phyloP scores from a whole-genome alignment of 1,140 invertebrate species.

The Palaemon carinicauda region DNA sequence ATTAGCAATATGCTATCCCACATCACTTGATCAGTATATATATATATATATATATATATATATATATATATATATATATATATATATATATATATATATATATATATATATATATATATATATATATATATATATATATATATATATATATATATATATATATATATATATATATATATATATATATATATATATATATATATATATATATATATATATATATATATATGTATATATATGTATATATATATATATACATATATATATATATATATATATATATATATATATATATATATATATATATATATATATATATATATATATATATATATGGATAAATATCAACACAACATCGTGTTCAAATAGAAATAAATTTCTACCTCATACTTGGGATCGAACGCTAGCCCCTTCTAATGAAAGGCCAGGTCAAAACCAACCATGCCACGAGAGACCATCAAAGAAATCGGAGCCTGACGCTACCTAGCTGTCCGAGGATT shows the following conservation, averaged over 20 bases:
- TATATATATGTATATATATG: background rate
- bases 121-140: conserved; percentile 2
- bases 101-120: background rate
- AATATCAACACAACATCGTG: too few species aligned
- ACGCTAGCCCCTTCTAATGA: too few species aligned
- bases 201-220: conserved; percentile 2
- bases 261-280: background rate
- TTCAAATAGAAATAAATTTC: too few species aligned
- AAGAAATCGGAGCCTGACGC: too few species aligned
- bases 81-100: background rate
- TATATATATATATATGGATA: background rate
- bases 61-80: too few species aligned
- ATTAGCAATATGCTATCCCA: too few species aligned
- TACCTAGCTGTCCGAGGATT: too few species aligned
- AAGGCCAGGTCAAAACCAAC: too few species aligned
- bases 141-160: background rate
- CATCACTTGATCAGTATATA: too few species aligned
- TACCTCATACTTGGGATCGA: too few species aligned
- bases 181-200: background rate
- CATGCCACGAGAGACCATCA: too few species aligned
- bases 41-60: too few species aligned
- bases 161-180: background rate
- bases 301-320: background rate
- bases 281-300: background rate
- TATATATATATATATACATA: background rate